phyloP scores from a whole-genome alignment of 2,797 vertebrate genomes.

The Channa striata region DNA sequence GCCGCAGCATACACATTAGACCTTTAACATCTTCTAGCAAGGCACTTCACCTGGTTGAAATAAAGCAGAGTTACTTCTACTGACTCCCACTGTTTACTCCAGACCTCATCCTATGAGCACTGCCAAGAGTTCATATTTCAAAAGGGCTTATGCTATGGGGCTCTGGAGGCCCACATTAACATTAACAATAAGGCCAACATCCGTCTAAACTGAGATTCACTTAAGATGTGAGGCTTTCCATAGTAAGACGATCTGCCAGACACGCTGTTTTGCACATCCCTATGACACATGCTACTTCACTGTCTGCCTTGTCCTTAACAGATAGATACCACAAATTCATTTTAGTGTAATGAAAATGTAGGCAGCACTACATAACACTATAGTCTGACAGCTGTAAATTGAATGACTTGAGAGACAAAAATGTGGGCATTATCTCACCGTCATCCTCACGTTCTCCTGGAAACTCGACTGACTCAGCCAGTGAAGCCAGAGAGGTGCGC shows the following conservation, averaged over 20 bases:
- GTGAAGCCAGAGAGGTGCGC: constrained; percentile 94
- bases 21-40: no score
- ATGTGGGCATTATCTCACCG: constrained; percentile 82
- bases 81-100: no score
- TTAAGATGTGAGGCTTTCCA: constrained; percentile 8
- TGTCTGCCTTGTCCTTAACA: not conserved
- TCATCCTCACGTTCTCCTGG: constrained; percentile 94
- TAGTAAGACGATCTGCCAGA: not conserved
- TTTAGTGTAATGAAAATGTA: not conserved
- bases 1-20: no score
- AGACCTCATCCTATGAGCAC: no score
- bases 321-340: not conserved
- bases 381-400: not conserved
- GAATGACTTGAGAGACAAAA: not conserved
- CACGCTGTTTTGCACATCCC: not conserved
- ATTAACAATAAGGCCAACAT: constrained; percentile 41
- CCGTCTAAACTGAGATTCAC: constrained; percentile 26
- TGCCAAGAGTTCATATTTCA: no score
- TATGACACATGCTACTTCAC: not conserved
- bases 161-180: constrained; percentile 28
- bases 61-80: no score
- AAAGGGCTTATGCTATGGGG: constrained; percentile 1
- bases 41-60: no score
- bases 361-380: not conserved
- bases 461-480: constrained; percentile 95